Conservation (phyloP, 53 echinoderm and acorn worm species). For the Glandiceps talaboti region DNA sequence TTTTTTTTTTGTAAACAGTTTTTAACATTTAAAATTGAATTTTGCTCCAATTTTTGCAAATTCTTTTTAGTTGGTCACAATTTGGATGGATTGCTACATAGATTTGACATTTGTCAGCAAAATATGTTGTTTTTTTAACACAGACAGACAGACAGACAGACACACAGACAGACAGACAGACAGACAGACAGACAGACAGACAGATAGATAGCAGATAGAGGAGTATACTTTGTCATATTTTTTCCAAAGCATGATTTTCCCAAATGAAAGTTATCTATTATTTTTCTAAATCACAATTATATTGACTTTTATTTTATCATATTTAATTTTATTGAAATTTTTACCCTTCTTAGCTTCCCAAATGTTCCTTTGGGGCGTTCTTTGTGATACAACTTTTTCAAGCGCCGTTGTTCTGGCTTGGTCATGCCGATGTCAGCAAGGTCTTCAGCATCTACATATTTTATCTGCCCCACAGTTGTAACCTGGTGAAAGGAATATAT, state of each 20-base stretch:
- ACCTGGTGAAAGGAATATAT: slow-evolving; percentile 32
- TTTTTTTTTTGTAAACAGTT: no score
- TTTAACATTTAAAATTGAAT: no score
- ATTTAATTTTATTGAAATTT: neutral
- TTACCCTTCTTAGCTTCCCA: slow-evolving; percentile 9
- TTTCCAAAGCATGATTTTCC: no score
- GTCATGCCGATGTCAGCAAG: slow-evolving; percentile 80
- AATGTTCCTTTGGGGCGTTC: slow-evolving; percentile 8
- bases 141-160: neutral
- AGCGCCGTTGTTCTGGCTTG: slow-evolving; percentile 82
- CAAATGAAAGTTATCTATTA: no score
- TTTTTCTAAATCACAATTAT: no score
- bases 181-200: neutral
- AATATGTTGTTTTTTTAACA: no score
- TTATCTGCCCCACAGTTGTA: slow-evolving; percentile 75
- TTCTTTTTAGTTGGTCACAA: no score
- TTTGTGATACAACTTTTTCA: slow-evolving; percentile 17
- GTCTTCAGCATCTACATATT: slow-evolving; percentile 82
- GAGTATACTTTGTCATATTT: no score
- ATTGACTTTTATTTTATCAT: no score
- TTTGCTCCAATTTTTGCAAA: no score
- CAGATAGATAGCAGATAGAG: neutral
- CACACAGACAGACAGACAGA: neutral
- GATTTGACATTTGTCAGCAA: no score
- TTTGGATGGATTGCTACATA: no score